Conservation (phyloP, 1,140 invertebrate genomes). For the Aphelenchoides besseyi region DNA sequence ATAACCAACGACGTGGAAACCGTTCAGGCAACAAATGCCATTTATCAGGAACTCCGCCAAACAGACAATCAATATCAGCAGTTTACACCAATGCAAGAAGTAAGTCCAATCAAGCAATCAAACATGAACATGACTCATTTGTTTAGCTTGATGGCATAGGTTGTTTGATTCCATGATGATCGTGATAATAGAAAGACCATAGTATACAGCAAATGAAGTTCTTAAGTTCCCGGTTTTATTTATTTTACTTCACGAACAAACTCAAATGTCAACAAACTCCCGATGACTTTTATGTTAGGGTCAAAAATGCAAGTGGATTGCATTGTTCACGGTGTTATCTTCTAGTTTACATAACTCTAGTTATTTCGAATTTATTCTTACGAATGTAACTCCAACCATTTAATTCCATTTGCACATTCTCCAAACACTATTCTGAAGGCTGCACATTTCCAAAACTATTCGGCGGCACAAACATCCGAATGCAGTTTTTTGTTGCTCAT, state of each 20-base stretch:
- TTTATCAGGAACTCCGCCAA: slow-evolving; percentile 10
- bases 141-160: slow-evolving; percentile 2
- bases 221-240: background rate
- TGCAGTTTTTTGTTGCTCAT: too few relatives aligned
- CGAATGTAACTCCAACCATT: too few relatives aligned
- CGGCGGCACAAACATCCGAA: too few relatives aligned
- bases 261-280: background rate
- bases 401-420: too few relatives aligned
- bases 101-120: background rate
- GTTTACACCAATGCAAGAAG: background rate
- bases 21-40: slow-evolving; percentile 1
- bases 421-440: too few relatives aligned
- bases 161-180: background rate
- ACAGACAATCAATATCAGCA: slow-evolving; percentile 9
- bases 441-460: too few relatives aligned
- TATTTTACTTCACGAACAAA: background rate
- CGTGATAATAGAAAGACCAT: background rate
- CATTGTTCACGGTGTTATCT: too few relatives aligned
- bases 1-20: background rate
- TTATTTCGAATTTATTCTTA: too few relatives aligned
- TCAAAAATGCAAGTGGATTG: too few relatives aligned
- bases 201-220: background rate
- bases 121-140: background rate
- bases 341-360: too few relatives aligned
- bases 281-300: background rate